Conservation (phyloP, 2,113 vertebrate genomes). For the Lagopus muta region DNA sequence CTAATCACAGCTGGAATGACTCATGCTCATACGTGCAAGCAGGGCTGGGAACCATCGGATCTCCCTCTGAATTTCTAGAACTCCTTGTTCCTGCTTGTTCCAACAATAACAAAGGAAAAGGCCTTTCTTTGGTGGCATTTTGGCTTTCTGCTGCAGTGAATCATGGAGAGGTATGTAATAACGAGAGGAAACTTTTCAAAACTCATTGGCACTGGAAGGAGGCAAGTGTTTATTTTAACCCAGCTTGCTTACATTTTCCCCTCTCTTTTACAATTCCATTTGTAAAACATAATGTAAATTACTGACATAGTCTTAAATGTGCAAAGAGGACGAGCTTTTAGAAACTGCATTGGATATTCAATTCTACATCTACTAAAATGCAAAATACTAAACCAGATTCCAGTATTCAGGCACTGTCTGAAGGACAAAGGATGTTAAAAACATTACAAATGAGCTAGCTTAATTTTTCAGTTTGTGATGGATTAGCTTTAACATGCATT, state of each 20-base stretch:
- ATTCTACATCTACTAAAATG: neutral
- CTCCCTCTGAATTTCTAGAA: slow-evolving; percentile 34
- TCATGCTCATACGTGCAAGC: neutral
- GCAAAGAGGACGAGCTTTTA: slow-evolving; percentile 8
- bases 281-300: slow-evolving; percentile 45
- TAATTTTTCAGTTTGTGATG: slow-evolving; percentile 50
- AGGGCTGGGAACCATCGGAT: neutral
- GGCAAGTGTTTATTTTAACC: slow-evolving; percentile 58
- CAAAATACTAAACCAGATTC: neutral
- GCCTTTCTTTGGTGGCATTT: slow-evolving; percentile 60
- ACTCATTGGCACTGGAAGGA: slow-evolving; percentile 24
- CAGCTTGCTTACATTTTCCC: slow-evolving; percentile 41
- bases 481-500: slow-evolving; percentile 72
- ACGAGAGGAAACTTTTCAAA: slow-evolving; percentile 46
- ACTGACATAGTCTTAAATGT: slow-evolving; percentile 15
- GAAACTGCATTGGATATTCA: neutral
- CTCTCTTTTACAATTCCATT: slow-evolving; percentile 1
- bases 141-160: slow-evolving; percentile 54
- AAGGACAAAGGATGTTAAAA: slow-evolving; percentile 55
- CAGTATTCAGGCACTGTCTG: neutral
- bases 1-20: slow-evolving; percentile 28
- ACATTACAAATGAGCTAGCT: slow-evolving; percentile 51
- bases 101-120: slow-evolving; percentile 28
- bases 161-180: slow-evolving; percentile 48
- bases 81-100: slow-evolving; percentile 51